Evolutionary conservation across 1,140 invertebrate species (phyloP).

Genomic region (Orius laevigatus): DNA sequence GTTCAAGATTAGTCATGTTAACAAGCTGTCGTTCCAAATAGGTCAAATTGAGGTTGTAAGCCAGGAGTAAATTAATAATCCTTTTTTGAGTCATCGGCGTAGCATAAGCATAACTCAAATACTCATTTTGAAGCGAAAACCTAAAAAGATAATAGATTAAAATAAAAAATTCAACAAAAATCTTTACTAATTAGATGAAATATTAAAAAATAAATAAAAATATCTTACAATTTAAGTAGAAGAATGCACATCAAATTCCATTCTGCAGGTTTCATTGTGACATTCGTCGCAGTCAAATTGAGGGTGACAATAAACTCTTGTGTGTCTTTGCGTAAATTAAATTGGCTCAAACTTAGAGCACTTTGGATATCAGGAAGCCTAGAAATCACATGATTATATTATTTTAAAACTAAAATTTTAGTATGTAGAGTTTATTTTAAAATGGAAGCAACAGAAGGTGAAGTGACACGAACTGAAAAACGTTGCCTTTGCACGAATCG

Average conservation of each 20-base stretch:
- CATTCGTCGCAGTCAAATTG: constrained; percentile 37
- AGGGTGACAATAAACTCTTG: constrained; percentile 36
- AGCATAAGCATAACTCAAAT: constrained; percentile 25
- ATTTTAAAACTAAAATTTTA: constrained; percentile 2
- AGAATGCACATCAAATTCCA: constrained; percentile 30
- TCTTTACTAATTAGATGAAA: constrained; percentile 9
- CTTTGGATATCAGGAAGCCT: constrained; percentile 29
- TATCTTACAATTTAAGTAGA: constrained; percentile 32
- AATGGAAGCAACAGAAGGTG: too few species aligned
- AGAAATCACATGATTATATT: constrained; percentile 10
- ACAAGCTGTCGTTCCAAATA: constrained; percentile 29
- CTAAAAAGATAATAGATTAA: constrained; percentile 32
- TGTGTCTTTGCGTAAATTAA: constrained; percentile 26
- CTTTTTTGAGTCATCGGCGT: constrained; percentile 28
- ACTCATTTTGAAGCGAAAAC: constrained; percentile 29
- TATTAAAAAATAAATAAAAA: constrained; percentile 14
- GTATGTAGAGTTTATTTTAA: too few species aligned
- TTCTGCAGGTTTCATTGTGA: constrained; percentile 31
- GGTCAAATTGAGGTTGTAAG: constrained; percentile 32
- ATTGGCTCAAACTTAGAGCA: constrained; percentile 23
- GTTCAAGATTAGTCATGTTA: constrained; percentile 8
- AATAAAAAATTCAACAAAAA: constrained; percentile 33
- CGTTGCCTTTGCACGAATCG: too few species aligned
- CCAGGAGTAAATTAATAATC: constrained; percentile 31
- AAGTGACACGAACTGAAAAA: too few species aligned